Evolutionary conservation across 1,140 invertebrate genomes (phyloP).

Genomic region (Contarinia nasturtii): DNA sequence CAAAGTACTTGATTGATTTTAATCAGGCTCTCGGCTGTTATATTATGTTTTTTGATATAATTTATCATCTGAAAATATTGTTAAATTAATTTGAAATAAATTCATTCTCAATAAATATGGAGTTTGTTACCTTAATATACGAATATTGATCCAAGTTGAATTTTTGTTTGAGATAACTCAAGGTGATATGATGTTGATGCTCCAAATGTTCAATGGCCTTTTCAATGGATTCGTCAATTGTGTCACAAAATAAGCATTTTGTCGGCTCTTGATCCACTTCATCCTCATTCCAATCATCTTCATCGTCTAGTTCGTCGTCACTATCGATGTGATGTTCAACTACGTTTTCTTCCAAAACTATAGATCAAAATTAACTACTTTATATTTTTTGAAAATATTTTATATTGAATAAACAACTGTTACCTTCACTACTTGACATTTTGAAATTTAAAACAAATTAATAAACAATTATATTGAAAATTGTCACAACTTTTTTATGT

Average conservation of each 20-base stretch:
- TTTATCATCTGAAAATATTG: constrained; percentile 45
- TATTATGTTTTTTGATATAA: constrained; percentile 50
- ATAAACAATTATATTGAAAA: too few relatives aligned
- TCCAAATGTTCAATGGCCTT: constrained; percentile 34
- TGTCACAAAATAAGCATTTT: constrained; percentile 34
- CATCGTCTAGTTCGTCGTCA: constrained; percentile 9
- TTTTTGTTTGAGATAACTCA: constrained; percentile 41
- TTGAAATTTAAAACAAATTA: too few relatives aligned
- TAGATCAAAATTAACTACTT: too few relatives aligned
- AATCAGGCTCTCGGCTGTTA: constrained; percentile 33
- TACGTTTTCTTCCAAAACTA: too few relatives aligned
- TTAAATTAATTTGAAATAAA: not conserved
- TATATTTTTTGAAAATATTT: too few relatives aligned
- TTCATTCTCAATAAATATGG: not conserved
- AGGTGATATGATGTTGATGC: constrained; percentile 44
- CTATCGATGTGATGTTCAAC: too few relatives aligned
- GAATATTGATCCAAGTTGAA: constrained; percentile 65
- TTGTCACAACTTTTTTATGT: too few relatives aligned
- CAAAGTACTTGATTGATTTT: constrained; percentile 32
- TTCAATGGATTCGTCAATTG: constrained; percentile 22
- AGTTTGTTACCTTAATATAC: constrained; percentile 38
- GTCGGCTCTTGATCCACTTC: constrained; percentile 20
- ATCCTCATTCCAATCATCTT: constrained; percentile 21
- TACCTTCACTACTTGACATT: too few relatives aligned
- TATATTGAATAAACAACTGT: too few relatives aligned